phyloP scores from a whole-genome alignment of 2,888 invertebrate species.

The Tillus elongatus region DNA sequence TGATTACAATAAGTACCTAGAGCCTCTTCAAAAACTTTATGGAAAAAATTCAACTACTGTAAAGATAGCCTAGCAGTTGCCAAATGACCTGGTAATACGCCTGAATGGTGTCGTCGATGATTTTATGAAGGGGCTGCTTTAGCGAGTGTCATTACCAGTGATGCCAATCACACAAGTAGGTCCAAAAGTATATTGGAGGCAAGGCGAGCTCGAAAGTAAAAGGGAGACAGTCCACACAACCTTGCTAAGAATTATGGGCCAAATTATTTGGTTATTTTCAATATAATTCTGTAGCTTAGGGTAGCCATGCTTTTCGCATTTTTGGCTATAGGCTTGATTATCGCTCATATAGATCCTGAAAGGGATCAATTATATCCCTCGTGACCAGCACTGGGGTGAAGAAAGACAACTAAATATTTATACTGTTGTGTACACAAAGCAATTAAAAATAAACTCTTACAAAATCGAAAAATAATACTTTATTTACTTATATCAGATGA shows the following conservation, averaged over 20 bases:
- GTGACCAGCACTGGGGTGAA: conserved; percentile 97
- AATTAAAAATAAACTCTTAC: no score
- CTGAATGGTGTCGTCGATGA: conserved; percentile 49
- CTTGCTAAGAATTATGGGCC: conserved; percentile 52
- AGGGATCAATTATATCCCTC: conserved; percentile 97
- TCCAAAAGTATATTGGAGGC: conserved; percentile 33
- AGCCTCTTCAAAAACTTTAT: conserved; percentile 54
- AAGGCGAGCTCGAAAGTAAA: conserved; percentile 21
- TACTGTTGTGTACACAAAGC: no score
- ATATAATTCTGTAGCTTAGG: conserved; percentile 80
- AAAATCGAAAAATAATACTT: no score
- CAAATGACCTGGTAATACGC: conserved; percentile 48
- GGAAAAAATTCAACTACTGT: conserved; percentile 56
- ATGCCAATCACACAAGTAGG: conserved; percentile 55
- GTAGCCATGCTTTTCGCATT: conserved; percentile 66
- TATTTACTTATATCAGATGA: no score
- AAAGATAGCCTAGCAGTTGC: conserved; percentile 54
- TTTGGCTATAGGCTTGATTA: conserved; percentile 72
- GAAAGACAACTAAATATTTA: conserved; percentile 94
- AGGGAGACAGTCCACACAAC: conserved; percentile 36
- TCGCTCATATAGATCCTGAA: conserved; percentile 95
- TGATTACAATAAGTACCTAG: conserved; percentile 55
- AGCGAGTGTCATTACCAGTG: conserved; percentile 55
- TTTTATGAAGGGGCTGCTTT: conserved; percentile 51
- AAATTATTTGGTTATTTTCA: conserved; percentile 79